Evolutionary conservation across 1,140 invertebrate species (phyloP).

Genomic region (Dendroctonus ponderosae): DNA sequence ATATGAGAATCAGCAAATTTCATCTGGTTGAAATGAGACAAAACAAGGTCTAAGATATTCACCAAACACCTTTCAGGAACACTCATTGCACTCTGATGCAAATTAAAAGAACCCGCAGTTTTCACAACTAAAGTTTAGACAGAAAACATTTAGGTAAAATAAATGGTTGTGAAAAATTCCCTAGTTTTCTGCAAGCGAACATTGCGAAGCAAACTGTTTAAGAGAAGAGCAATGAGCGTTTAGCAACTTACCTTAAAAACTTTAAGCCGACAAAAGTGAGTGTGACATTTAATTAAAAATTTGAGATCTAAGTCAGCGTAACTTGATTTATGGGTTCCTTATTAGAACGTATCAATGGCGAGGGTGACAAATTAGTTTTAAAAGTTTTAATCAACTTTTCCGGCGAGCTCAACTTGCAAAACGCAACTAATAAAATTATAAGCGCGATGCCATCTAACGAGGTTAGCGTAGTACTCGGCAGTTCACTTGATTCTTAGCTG

Average conservation of each 20-base stretch:
- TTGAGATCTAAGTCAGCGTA: conserved; percentile 32
- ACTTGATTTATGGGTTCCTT: conserved; percentile 40
- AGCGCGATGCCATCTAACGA: conserved; percentile 28
- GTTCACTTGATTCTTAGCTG: neutral
- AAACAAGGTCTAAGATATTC: no score
- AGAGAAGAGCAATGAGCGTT: no score
- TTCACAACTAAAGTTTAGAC: no score
- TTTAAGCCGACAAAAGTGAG: conserved; percentile 29
- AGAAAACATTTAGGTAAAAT: no score
- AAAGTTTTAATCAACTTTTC: conserved; percentile 43
- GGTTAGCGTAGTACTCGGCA: neutral
- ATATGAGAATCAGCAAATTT: no score
- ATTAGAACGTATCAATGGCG: conserved; percentile 41
- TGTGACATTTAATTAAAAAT: conserved; percentile 41
- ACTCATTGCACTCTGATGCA: no score
- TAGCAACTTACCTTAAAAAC: conserved; percentile 15
- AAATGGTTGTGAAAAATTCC: no score
- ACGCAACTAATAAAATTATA: conserved; percentile 40
- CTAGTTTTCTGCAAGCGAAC: no score
- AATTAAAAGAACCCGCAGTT: no score
- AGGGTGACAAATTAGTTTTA: conserved; percentile 42
- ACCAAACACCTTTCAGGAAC: no score
- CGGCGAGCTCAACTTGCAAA: conserved; percentile 37
- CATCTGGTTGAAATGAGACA: no score
- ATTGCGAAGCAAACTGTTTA: no score